Evolutionary conservation across 2,113 vertebrate species (phyloP).

Genomic region (Crotalus tigris): DNA sequence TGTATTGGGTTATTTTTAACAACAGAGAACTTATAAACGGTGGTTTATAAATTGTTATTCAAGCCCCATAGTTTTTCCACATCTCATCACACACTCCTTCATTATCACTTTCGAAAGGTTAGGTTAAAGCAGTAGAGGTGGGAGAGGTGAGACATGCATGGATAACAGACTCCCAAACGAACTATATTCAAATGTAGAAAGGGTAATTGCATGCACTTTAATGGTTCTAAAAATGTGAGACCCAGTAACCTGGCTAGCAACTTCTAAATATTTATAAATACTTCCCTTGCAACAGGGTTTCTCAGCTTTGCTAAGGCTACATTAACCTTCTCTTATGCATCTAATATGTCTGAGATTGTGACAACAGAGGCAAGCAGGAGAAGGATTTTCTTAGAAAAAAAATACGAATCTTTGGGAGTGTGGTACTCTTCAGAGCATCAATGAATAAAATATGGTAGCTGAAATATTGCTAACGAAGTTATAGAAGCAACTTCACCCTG

Average conservation of each 20-base stretch:
- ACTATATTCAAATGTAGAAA: neutral
- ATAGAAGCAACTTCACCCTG: conserved; percentile 33
- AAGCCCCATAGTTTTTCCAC: neutral
- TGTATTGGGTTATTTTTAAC: neutral
- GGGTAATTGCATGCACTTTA: conserved; percentile 13
- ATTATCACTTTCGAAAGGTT: neutral
- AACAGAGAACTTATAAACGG: neutral
- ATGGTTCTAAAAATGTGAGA: neutral
- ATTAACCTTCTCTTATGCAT: conserved; percentile 34
- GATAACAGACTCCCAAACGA: neutral
- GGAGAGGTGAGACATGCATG: neutral
- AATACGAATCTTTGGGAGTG: conserved; percentile 24
- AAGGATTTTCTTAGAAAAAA: conserved; percentile 4
- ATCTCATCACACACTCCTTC: neutral
- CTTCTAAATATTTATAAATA: conserved; percentile 26
- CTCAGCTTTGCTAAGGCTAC: conserved; percentile 5
- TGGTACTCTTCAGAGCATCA: conserved; percentile 9
- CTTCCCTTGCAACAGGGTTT: neutral
- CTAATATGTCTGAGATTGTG: conserved; percentile 20
- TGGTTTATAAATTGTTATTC: neutral
- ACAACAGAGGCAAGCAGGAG: conserved; percentile 8
- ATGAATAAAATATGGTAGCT: conserved; percentile 2
- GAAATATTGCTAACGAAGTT: conserved; percentile 6
- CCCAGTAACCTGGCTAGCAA: conserved; percentile 22
- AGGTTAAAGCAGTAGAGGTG: conserved; percentile 16